Conservation (phyloP, 2,888 invertebrate genomes). For the Uropetala carovei region DNA sequence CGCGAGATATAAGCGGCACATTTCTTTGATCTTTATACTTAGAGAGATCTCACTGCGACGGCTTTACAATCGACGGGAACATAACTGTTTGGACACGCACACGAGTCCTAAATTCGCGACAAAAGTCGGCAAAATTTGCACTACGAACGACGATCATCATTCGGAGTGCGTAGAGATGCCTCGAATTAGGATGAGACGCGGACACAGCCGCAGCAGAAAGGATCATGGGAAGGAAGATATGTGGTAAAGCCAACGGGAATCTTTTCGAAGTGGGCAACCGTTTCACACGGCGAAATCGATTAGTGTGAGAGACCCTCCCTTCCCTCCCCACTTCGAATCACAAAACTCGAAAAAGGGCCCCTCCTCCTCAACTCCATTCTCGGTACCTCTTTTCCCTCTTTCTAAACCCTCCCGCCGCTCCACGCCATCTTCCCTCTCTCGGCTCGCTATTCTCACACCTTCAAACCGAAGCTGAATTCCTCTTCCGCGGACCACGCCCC, state of each 20-base stretch:
- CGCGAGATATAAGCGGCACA: too few species aligned
- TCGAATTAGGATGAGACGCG: background rate
- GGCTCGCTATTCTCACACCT: background rate
- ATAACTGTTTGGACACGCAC: too few species aligned
- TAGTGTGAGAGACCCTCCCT: conserved; percentile 29
- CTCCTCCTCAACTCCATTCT: background rate
- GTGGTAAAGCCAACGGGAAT: background rate
- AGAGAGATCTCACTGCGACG: too few species aligned
- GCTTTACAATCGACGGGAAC: too few species aligned
- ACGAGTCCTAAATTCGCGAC: too few species aligned
- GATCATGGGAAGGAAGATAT: background rate
- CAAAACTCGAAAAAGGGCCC: background rate
- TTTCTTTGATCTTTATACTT: too few species aligned
- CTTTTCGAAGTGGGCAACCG: background rate
- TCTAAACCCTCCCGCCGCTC: too few species aligned
- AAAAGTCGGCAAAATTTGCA: too few species aligned
- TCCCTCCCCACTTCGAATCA: background rate
- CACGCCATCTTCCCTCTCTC: too few species aligned
- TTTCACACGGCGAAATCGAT: conserved; percentile 23
- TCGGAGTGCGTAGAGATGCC: too few species aligned
- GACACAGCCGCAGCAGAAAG: background rate
- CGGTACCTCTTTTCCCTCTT: background rate
- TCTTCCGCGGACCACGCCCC: background rate
- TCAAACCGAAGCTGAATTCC: background rate
- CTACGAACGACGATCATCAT: too few species aligned